Percentiles rank a stretch among this genome's conserved stretches.
These are phyloP conservation scores for Smutsia gigantea DNA, from an alignment of 2,797 vertebrate species.

Conservation along the genomic window DNA sequence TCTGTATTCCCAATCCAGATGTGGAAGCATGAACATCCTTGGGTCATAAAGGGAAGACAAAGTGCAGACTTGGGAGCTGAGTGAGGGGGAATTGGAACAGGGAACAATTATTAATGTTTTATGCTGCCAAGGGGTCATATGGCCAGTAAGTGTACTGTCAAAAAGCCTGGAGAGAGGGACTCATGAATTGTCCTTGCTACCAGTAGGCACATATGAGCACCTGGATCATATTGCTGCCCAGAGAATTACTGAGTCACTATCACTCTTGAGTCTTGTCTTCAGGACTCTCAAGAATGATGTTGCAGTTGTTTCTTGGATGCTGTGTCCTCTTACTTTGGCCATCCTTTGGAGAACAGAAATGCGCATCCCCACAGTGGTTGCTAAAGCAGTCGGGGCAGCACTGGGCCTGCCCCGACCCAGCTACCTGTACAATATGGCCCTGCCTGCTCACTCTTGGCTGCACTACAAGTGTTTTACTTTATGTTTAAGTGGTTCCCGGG, in stretches of 20 bases:
- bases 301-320: background rate
- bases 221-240: background rate
- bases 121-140: background rate
- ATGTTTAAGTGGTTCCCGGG: background rate
- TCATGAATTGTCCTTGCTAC: background rate
- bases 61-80: background rate
- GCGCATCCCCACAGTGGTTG: background rate
- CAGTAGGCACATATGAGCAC: background rate
- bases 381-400: background rate
- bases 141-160: background rate
- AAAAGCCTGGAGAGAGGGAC: background rate
- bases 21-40: background rate
- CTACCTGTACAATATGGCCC: background rate
- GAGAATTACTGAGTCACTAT: background rate
- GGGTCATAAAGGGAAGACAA: background rate
- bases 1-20: background rate
- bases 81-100: background rate
- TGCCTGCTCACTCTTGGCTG: background rate
- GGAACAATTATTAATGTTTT: background rate
- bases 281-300: background rate
- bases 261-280: background rate
- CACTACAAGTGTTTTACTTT: background rate
- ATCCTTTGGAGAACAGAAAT: background rate
- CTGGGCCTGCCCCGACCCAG: rapidly evolving
- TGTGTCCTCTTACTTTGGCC: background rate